Evolutionary conservation across 2,113 vertebrate species (phyloP), one percentile per base, ranked within the genome.

Genomic region (Microtus richardsoni): DNA sequence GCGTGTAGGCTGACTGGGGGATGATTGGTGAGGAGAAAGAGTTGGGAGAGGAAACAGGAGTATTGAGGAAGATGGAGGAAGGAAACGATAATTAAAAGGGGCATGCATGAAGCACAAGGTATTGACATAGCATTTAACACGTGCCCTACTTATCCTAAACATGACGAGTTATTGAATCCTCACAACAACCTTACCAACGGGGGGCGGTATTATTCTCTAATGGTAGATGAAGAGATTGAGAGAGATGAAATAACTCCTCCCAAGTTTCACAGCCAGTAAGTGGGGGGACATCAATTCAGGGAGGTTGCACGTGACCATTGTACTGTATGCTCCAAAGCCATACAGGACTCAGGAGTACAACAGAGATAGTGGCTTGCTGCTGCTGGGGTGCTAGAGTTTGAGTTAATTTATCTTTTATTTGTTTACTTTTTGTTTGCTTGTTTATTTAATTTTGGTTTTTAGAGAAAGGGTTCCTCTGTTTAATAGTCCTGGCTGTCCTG

Each of bases 11-110:
- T 36, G n/a, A 73, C 58, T 41, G 88, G 92, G 39, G 24, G 33
- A 24, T 88, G 83, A 68, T 19, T 91, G 52, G 82, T 86, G 66
- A 90, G 86, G 79, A 78, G 73, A 66, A 41, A 85, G 62, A 94
- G 88, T n/a, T 83, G 36, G 75, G 89, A 97, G 58, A 19, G 71
- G 41, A 89, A 91, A 71, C 26, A 89, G 47, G 73, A 93, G 33
- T 80, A 28, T 22, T 52, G 33, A 73, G 44, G 95, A 95, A 95
- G 89, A 54, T 0, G 6, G 85, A 77, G 91, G 52, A 79, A 88
- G 74, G 75, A 91, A 96, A 82, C 71, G 91, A 41, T 88, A 89
- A 93, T 78, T 83, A 33, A 82, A 77, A 93, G 73, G 94, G 49
- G 36, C 75, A 68, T 47, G 39, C 41, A 84, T 91, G 54, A 93